Conservation (phyloP, 2,888 invertebrate species). For the Agriotes lineatus region DNA sequence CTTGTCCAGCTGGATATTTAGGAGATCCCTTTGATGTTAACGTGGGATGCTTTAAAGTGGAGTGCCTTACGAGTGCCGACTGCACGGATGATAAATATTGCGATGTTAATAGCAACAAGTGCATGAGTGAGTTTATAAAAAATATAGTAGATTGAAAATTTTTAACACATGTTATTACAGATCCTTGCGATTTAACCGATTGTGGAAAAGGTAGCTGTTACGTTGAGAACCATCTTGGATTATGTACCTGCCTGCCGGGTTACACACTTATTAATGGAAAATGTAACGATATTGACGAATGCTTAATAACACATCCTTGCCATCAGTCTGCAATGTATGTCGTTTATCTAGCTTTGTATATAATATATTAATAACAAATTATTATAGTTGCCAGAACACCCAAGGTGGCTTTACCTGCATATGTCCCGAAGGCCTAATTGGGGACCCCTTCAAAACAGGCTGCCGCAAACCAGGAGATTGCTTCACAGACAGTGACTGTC, state of each 20-base stretch:
- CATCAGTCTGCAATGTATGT: conserved; percentile 78
- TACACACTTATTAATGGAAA: conserved; percentile 75
- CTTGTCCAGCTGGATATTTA: conserved; percentile 84
- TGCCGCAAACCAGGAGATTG: conserved; percentile 89
- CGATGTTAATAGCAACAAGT: conserved; percentile 81
- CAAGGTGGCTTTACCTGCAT: conserved; percentile 83
- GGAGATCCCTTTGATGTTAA: conserved; percentile 83
- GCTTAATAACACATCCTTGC: conserved; percentile 78
- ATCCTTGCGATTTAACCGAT: conserved; percentile 82
- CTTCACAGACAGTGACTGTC: conserved; percentile 83
- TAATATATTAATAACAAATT: background rate
- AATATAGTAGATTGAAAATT: background rate
- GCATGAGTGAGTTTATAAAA: conserved; percentile 72
- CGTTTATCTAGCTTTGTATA: too few species aligned
- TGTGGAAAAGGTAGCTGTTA: conserved; percentile 87
- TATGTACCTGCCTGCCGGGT: conserved; percentile 83
- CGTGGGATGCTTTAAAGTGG: conserved; percentile 90
- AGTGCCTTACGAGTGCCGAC: conserved; percentile 83
- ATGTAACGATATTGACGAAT: conserved; percentile 88
- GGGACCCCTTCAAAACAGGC: conserved; percentile 79
- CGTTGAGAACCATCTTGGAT: conserved; percentile 77
- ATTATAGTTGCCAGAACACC: conserved; percentile 75
- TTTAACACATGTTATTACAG: too few species aligned
- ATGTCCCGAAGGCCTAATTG: conserved; percentile 84
- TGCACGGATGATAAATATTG: conserved; percentile 83